A percentile compares a stretch with the other conserved stretches of the same genome.
These are phyloP conservation scores for Leptatherina wallacei DNA, from an alignment of 2,797 vertebrate genomes.

Conservation along the genomic window DNA sequence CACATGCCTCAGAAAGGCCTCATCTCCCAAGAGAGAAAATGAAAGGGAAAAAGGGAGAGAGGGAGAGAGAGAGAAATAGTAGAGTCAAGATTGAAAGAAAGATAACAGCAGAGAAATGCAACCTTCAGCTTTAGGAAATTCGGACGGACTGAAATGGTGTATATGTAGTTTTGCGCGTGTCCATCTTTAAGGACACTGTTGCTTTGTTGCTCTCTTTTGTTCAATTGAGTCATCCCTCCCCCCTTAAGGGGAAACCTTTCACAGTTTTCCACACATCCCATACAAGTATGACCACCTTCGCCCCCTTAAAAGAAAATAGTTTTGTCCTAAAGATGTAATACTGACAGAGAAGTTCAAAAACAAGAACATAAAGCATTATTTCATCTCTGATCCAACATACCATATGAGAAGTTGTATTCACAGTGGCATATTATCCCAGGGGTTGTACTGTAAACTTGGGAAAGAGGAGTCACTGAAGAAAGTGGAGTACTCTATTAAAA, in stretches of 20 bases:
- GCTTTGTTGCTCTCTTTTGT: conserved; percentile 51
- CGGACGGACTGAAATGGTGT: conserved; percentile 83
- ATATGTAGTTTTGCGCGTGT: conserved; percentile 61
- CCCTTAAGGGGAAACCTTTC: conserved; percentile 83
- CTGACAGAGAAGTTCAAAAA: conserved; percentile 49
- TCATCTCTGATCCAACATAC: conserved; percentile 45
- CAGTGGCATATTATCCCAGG: conserved; percentile 39
- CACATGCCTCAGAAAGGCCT: conserved; percentile 81
- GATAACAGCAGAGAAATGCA: conserved; percentile 83
- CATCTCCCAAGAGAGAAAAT: conserved; percentile 81
- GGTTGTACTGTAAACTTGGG: conserved; percentile 46
- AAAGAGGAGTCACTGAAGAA: conserved; percentile 39
- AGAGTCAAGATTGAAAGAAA: conserved; percentile 69
- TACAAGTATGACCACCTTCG: conserved; percentile 58
- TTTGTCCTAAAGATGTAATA: conserved; percentile 45
- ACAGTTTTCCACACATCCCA: conserved; percentile 65
- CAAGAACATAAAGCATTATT: conserved; percentile 41
- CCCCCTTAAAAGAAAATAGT: conserved; percentile 50
- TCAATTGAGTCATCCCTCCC: conserved; percentile 79
- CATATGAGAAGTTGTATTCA: conserved; percentile 41
- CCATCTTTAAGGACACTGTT: conserved; percentile 67
- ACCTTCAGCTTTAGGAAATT: conserved; percentile 91
- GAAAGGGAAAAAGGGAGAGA: conserved; percentile 64
- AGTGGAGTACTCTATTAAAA: conserved; percentile 41
- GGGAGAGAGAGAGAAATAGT: conserved; percentile 60